phyloP scores from a whole-genome alignment of 1,140 invertebrate genomes.

The Globodera rostochiensis region DNA sequence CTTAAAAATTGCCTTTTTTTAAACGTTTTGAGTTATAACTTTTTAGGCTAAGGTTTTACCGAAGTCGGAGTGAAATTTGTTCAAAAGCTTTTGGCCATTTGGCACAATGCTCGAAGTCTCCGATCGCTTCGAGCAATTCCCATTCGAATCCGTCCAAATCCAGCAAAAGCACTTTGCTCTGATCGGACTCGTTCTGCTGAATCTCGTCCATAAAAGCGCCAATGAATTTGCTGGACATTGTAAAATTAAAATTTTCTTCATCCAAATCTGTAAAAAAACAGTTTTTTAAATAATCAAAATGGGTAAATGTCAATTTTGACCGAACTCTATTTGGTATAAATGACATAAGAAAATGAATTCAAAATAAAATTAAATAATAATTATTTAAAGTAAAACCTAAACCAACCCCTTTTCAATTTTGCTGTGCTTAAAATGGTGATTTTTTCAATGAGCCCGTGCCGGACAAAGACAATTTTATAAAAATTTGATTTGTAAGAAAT shows the following conservation, averaged over 20 bases:
- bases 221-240: not conserved
- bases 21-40: no score
- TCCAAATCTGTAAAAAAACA: not conserved
- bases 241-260: constrained; percentile 12
- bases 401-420: not conserved
- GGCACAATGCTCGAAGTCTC: not conserved
- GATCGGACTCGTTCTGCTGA: not conserved
- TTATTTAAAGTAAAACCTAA: not conserved
- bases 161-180: constrained; percentile 13
- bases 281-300: not conserved
- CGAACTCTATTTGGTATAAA: not conserved
- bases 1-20: not conserved
- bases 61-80: constrained; percentile 9
- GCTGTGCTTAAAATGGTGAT: not conserved
- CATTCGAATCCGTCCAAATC: constrained; percentile 18
- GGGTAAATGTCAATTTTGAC: no score
- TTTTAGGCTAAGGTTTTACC: not conserved
- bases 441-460: not conserved
- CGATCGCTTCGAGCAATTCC: constrained; percentile 9
- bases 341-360: not conserved
- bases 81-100: constrained; percentile 12
- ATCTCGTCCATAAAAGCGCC: not conserved
- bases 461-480: constrained; percentile 20
- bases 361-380: not conserved
- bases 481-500: not conserved